Base-by-base conservation (phyloP, 2,113 vertebrate species). In the Boleophthalmus pectinirostris region DNA sequence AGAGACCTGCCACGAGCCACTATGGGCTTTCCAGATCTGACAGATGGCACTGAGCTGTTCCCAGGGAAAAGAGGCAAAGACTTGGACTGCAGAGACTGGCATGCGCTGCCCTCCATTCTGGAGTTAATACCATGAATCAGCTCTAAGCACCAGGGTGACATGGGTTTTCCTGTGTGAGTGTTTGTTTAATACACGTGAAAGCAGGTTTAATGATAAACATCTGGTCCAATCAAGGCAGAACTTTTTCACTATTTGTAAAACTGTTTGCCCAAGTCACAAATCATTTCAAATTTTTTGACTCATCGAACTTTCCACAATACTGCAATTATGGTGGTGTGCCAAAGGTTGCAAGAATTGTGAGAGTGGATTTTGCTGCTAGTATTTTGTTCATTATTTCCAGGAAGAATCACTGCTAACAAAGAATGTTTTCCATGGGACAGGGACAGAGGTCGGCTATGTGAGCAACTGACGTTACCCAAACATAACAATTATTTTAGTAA, bases 11-110 rank as follows among this genome's bases (percentile, higher is more conserved):
- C 73, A 75, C 72, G 92, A 88, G 73, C 79, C 90, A 86, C 87
- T 69, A 49, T 38, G 83, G 82, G 85, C 83, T 88, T 92, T 88
- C 85, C 86, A 89, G 70, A 35, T 71, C 80, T 88, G 90, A 90
- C 90, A 93, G 89, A 93, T 93, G 89, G 91, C 84, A 63, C 79
- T 12, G 83, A 87, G 84, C 75, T 79, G 56, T 82, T 91, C 80
- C 77, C n/a, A 72, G 83, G 80, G 69, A 77, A 77, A 80, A 68
- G 51, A 67, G 79, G 47, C n/a, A 69, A 75, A 47, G 63, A 67
- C 64, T 64, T 75, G 64, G 72, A 79, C 57, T 60, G 60, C 68
- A 61, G 57, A 61, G 8, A 38, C 21, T 75, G 80, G 72, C 45
- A 14, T 5, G 24, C 46, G 70, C 78, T 24, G 49, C 70, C 74